Conservation (phyloP, 2,888 invertebrate genomes). For the Heliconius erato region DNA sequence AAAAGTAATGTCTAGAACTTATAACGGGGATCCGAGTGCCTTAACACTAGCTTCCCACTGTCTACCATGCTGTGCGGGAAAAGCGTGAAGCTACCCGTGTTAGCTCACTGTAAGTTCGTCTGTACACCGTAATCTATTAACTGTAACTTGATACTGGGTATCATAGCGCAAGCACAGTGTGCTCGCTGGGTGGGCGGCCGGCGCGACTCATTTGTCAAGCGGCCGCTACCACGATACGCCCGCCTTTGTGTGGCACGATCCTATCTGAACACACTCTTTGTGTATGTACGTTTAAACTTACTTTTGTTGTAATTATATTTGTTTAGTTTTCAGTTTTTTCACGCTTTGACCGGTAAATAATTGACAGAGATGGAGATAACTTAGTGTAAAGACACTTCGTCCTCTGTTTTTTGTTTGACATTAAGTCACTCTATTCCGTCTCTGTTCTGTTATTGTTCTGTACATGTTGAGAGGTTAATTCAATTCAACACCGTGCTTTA, state of each 20-base stretch:
- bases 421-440: no score
- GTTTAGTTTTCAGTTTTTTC: constrained; percentile 56
- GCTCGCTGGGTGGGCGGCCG: constrained; percentile 73
- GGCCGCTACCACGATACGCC: constrained; percentile 79
- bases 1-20: no score
- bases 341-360: not conserved
- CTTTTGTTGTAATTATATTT: constrained; percentile 79
- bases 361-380: not conserved
- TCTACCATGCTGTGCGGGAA: not conserved
- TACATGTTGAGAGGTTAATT: no score
- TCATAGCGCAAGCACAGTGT: constrained; percentile 48
- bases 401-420: not conserved
- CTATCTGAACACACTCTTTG: constrained; percentile 77
- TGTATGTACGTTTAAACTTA: constrained; percentile 68
- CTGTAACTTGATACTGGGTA: constrained; percentile 47
- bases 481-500: no score
- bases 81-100: not conserved
- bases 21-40: no score
- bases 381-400: not conserved
- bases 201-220: constrained; percentile 74
- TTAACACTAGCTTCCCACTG: not conserved
- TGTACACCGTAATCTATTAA: constrained; percentile 35
- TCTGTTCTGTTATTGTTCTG: no score
- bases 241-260: constrained; percentile 65
- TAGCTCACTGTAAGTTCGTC: constrained; percentile 7